Conservation (phyloP, 2,797 vertebrate species). For the Gambelia wislizenii region DNA sequence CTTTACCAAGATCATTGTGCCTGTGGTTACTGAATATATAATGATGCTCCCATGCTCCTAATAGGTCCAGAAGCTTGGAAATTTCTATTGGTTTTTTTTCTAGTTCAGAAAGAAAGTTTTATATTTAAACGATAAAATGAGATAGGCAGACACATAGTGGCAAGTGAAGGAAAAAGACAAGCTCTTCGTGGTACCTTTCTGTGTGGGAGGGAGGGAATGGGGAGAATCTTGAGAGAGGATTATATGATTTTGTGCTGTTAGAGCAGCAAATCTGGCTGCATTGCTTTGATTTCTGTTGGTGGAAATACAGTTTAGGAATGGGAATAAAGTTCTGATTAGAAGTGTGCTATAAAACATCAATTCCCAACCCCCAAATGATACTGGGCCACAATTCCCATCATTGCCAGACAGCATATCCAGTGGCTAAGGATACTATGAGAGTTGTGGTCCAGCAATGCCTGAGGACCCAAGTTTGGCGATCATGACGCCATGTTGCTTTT, state of each 20-base stretch:
- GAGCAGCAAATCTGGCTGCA: background rate
- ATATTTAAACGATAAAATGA: background rate
- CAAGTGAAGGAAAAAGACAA: too few relatives aligned
- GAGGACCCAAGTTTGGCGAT: background rate
- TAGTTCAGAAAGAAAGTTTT: background rate
- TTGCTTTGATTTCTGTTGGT: background rate
- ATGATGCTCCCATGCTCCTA: background rate
- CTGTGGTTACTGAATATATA: background rate
- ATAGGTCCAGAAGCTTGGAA: background rate
- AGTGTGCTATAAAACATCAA: background rate
- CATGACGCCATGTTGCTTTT: too few relatives aligned
- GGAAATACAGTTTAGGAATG: background rate
- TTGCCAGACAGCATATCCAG: background rate
- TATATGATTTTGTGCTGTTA: background rate
- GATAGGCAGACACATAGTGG: too few relatives aligned
- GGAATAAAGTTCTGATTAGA: background rate
- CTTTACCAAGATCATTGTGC: background rate
- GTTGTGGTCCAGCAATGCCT: background rate
- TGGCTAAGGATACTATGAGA: background rate
- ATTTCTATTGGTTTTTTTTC: background rate
- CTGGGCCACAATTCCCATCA: too few relatives aligned
- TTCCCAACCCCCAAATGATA: background rate
- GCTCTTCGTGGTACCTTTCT: too few relatives aligned
- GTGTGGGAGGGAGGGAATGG: too few relatives aligned
- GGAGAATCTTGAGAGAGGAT: too few relatives aligned